phyloP scores from a whole-genome alignment of 2,888 invertebrate genomes.

The Epirrhoe tristata region DNA sequence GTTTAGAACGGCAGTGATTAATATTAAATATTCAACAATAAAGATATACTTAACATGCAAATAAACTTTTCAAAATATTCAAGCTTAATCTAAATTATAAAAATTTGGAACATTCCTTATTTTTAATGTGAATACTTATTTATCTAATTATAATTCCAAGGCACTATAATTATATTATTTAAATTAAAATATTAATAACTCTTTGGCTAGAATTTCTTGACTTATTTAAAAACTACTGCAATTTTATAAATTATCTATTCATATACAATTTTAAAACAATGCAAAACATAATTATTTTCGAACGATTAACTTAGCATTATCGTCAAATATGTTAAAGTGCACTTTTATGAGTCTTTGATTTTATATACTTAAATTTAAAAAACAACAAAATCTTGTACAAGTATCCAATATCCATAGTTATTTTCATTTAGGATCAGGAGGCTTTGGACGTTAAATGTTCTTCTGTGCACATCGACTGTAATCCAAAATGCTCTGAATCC shows the following conservation, averaged over 20 bases:
- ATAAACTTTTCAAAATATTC: slow-evolving; percentile 40
- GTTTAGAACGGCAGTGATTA: slow-evolving; percentile 45
- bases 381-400: neutral
- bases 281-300: neutral
- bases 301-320: neutral
- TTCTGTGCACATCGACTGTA: too few species aligned
- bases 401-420: neutral
- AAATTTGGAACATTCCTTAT: slow-evolving; percentile 59
- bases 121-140: slow-evolving; percentile 51
- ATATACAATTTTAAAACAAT: neutral
- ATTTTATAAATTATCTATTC: slow-evolving; percentile 33
- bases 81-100: slow-evolving; percentile 42
- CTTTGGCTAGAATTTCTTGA: slow-evolving; percentile 45
- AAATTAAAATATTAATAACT: slow-evolving; percentile 44
- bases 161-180: slow-evolving; percentile 58
- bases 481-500: too few species aligned
- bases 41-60: slow-evolving; percentile 42
- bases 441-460: too few species aligned
- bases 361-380: neutral
- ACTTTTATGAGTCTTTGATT: neutral
- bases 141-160: slow-evolving; percentile 47
- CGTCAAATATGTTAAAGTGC: neutral
- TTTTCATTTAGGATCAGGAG: neutral
- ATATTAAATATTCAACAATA: slow-evolving; percentile 35
- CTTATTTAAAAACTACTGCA: slow-evolving; percentile 36